Evolutionary conservation across 2,797 vertebrate species (phyloP).

Genomic region (Antennarius maculatus): DNA sequence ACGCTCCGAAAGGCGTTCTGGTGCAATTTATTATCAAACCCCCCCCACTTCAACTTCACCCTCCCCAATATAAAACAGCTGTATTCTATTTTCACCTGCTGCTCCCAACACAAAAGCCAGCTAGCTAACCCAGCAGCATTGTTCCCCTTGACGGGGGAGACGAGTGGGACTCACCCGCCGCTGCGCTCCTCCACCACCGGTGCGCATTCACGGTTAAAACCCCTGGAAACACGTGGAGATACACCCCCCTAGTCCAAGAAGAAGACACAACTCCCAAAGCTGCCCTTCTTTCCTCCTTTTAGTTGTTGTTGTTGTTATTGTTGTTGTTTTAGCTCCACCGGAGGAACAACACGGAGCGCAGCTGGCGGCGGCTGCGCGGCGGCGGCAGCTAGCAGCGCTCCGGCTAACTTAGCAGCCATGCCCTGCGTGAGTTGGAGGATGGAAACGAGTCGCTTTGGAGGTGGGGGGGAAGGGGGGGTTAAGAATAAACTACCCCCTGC

Average conservation of each 20-base stretch:
- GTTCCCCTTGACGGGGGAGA: conserved; percentile 56
- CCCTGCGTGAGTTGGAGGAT: conserved; percentile 50
- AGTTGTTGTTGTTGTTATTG: too few species aligned
- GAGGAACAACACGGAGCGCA: neutral
- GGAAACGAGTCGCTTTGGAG: conserved; percentile 3
- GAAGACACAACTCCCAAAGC: conserved; percentile 41
- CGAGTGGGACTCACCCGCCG: conserved; percentile 19
- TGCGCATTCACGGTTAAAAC: neutral
- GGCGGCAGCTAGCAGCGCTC: conserved; percentile 55
- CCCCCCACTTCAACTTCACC: too few species aligned
- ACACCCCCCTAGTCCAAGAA: neutral
- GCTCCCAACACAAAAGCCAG: conserved; percentile 62
- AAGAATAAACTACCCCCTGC: conserved; percentile 23
- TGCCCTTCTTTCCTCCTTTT: neutral
- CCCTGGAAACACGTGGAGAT: conserved; percentile 26
- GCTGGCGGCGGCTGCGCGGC: neutral
- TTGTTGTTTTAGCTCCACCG: too few species aligned
- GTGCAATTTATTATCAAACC: conserved; percentile 47
- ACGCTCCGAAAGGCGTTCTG: conserved; percentile 9
- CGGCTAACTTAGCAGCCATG: conserved; percentile 68
- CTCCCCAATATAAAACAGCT: conserved; percentile 54
- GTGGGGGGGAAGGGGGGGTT: neutral
- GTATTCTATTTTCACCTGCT: conserved; percentile 63
- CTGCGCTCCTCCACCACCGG: neutral
- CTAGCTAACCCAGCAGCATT: conserved; percentile 43